Base-by-base conservation (phyloP, 2,113 vertebrate species). In the Mesitornis unicolor region DNA sequence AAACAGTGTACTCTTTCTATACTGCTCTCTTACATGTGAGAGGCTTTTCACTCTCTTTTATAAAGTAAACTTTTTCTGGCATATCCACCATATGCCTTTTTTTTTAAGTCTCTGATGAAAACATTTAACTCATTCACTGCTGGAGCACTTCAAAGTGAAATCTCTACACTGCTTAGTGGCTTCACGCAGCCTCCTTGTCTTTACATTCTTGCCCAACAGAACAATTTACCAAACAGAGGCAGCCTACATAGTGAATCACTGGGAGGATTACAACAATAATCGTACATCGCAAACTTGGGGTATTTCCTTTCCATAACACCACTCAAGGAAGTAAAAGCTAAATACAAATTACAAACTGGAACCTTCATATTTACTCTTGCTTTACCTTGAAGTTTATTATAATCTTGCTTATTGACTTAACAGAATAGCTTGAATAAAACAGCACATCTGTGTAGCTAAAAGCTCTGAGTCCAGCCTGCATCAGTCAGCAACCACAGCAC, bases 71-170 rank as follows among this genome's bases (percentile, higher is more conserved):
- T 92, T 88, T 51, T 70, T 61, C 75, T 75, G 76, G 71, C 56
- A 56, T n/a, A 51, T 42, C n/a, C 40, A 60, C 40, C 7, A 7
- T 56, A n/a, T 15, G 48, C 10, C 7, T 6, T 19, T 68, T 47
- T 45, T 83, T 77, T 63, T 57, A 29, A 47, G 35, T 47, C 15
- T 56, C 60, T 57, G 61, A 80, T 60, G 59, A 88, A 89, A 91
- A n/a, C 20, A 4, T 36, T 96, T 97, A 95, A 95, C 93, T 0
- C 90, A 10, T 95, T 96, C 85, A 48, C n/a, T 92, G 54, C 90
- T 56, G 79, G 48, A 94, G 21, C 51, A 40, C 36, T 79, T 82
- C 28, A 36, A 51, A 81, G 60, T 45, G 40, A 78, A 78, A 60
- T 13, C 50, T 50, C 64, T 36, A 7, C 31, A 0, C 22, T 13